Percentiles rank a stretch among this genome's conserved stretches.
phyloP scores from a whole-genome alignment of 2,888 invertebrate species.

The Abrostola tripartita region DNA sequence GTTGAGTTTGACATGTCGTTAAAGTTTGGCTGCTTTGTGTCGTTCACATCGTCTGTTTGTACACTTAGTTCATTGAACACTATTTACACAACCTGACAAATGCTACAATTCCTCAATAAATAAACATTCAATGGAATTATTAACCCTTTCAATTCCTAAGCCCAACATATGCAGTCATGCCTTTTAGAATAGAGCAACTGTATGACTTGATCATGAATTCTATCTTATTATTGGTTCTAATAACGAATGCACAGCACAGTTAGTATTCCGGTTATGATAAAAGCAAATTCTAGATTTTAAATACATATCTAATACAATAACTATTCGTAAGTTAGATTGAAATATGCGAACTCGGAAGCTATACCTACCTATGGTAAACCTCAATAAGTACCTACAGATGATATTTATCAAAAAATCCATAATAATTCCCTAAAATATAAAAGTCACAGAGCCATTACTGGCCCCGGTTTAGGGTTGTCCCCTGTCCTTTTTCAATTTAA shows the following conservation, averaged over 20 bases:
- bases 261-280: conserved; percentile 34
- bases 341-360: too few species aligned
- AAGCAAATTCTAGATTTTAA: conserved; percentile 31
- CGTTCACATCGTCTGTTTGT: conserved; percentile 65
- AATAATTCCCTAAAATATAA: conserved; percentile 80
- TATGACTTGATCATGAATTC: conserved; percentile 27
- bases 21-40: conserved; percentile 62
- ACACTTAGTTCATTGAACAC: conserved; percentile 64
- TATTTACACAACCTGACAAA: conserved; percentile 53
- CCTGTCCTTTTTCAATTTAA: conserved; percentile 86
- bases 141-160: conserved; percentile 33
- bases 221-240: conserved; percentile 35
- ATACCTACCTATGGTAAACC: conserved; percentile 26
- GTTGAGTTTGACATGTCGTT: conserved; percentile 63
- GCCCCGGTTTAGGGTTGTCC: conserved; percentile 81
- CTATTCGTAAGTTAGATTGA: too few species aligned
- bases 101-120: conserved; percentile 35
- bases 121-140: conserved; percentile 33
- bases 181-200: conserved; percentile 14
- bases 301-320: neutral
- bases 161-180: conserved; percentile 13
- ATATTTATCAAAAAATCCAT: conserved; percentile 67
- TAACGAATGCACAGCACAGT: conserved; percentile 30
- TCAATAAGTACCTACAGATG: conserved; percentile 46
- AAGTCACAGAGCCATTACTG: conserved; percentile 80